These are phyloP conservation scores for Neocrepidodera transversa DNA, from an alignment of 2,888 invertebrate genomes.

Conservation along the genomic window DNA sequence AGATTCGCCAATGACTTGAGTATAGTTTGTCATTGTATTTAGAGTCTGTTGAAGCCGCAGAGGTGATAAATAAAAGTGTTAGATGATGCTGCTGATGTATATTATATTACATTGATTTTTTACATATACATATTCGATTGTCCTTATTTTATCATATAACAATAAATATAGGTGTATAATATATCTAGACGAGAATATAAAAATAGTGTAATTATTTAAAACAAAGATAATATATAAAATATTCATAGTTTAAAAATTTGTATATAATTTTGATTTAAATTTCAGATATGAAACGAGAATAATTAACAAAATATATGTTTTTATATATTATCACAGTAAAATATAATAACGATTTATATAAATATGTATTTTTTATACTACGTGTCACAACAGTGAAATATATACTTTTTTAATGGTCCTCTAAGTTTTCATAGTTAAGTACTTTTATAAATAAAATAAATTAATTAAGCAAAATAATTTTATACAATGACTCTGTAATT, in stretches of 20 bases:
- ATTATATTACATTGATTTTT: conserved; percentile 5
- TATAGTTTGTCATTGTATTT: too few relatives aligned
- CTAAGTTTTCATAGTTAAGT: conserved; percentile 34
- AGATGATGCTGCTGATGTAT: not conserved
- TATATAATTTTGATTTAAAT: conserved; percentile 1
- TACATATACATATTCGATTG: conserved; percentile 22
- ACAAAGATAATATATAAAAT: conserved; percentile 9
- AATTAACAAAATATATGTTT: conserved; percentile 32
- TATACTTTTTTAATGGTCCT: conserved; percentile 39
- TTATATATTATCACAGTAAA: conserved; percentile 39
- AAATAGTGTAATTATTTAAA: conserved; percentile 31
- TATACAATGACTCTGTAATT: too few relatives aligned
- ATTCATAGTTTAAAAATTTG: conserved; percentile 6
- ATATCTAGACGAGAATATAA: conserved; percentile 25
- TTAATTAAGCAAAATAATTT: not conserved
- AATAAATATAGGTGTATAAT: not conserved
- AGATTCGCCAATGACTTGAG: too few relatives aligned
- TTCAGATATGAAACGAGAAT: conserved; percentile 19
- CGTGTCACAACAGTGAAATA: conserved; percentile 24
- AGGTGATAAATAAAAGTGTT: too few relatives aligned
- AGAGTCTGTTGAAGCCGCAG: too few relatives aligned
- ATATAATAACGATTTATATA: conserved; percentile 28
- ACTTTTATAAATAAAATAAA: conserved; percentile 28
- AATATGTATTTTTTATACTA: conserved; percentile 20
- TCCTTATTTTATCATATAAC: conserved; percentile 20